Evolutionary conservation across 1,140 invertebrate genomes (phyloP).

Genomic region (Laupala kohalensis): DNA sequence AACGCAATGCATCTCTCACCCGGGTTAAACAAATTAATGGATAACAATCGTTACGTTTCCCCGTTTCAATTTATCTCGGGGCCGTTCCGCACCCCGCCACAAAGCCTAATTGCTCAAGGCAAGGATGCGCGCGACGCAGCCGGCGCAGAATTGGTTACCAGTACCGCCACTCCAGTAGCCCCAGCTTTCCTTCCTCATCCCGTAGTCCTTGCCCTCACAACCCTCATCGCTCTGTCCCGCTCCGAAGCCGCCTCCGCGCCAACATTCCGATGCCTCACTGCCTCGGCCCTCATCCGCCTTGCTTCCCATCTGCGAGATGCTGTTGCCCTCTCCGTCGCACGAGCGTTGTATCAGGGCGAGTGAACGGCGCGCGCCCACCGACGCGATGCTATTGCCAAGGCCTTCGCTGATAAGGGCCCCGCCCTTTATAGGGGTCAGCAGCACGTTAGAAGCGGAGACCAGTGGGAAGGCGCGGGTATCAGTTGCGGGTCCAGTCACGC

Average conservation of each 20-base stretch:
- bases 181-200: too few relatives aligned
- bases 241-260: too few relatives aligned
- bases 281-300: too few relatives aligned
- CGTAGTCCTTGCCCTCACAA: too few relatives aligned
- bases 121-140: background rate
- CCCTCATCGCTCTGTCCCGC: too few relatives aligned
- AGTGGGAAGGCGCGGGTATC: too few relatives aligned
- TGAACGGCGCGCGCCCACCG: background rate
- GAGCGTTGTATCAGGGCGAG: background rate
- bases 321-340: too few relatives aligned
- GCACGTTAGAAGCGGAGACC: background rate
- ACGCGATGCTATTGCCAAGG: background rate
- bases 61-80: background rate
- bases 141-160: too few relatives aligned
- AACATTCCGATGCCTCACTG: too few relatives aligned
- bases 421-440: background rate
- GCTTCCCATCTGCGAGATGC: too few relatives aligned
- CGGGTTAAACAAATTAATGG: background rate
- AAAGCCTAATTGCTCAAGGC: background rate
- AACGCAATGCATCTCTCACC: background rate
- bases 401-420: background rate
- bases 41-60: background rate
- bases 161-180: too few relatives aligned
- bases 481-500: too few relatives aligned
- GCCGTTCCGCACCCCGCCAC: background rate